phyloP scores from a whole-genome alignment of 2,888 invertebrate genomes.

The Mythimna pallens region DNA sequence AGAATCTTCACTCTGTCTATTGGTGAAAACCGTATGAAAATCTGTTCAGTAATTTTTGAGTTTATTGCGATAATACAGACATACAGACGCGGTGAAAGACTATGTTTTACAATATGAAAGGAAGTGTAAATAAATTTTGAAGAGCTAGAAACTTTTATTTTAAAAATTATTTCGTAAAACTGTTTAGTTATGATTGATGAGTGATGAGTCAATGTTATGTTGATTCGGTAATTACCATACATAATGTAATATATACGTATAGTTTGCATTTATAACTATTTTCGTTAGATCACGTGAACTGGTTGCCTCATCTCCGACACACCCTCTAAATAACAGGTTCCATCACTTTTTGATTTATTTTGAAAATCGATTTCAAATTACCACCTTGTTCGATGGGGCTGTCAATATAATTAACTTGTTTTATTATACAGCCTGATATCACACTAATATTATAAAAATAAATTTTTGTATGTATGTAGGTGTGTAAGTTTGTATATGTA shows the following conservation, averaged over 20 bases:
- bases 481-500: no score
- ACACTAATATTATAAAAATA: no score
- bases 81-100: no score
- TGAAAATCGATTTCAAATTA: not conserved
- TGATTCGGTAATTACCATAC: slow-evolving; percentile 4
- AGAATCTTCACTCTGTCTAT: no score
- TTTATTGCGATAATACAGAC: no score
- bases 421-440: not conserved
- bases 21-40: no score
- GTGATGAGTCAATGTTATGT: slow-evolving; percentile 48
- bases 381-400: not conserved
- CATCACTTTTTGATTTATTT: not conserved
- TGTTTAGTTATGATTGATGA: slow-evolving; percentile 40
- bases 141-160: not conserved
- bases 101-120: no score
- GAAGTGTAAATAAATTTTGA: not conserved
- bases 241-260: slow-evolving; percentile 6
- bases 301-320: slow-evolving; percentile 41
- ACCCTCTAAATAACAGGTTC: slow-evolving; percentile 38
- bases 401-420: not conserved
- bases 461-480: no score
- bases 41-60: no score
- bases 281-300: slow-evolving; percentile 40
- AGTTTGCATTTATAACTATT: slow-evolving; percentile 19
- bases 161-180: slow-evolving; percentile 33